phyloP scores from a whole-genome alignment of 2,113 vertebrate genomes.

The Petroica traversi region DNA sequence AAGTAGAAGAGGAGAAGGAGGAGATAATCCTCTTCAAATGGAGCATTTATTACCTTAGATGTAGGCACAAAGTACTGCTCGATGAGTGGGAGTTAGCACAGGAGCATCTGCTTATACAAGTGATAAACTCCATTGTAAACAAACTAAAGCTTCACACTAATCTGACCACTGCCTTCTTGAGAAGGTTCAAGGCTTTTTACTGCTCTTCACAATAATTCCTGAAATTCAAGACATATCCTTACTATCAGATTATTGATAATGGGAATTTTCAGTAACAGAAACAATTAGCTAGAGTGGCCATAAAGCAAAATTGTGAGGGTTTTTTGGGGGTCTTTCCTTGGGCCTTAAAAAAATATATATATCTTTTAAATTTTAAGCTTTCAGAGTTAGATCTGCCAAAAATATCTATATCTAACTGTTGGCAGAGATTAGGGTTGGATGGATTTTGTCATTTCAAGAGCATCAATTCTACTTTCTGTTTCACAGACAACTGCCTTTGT shows the following conservation, averaged over 20 bases:
- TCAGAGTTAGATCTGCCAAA: not conserved
- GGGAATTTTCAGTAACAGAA: not conserved
- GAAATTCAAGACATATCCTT: not conserved
- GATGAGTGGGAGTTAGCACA: not conserved
- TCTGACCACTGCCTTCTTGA: not conserved
- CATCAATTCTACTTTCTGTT: not conserved
- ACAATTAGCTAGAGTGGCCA: not conserved
- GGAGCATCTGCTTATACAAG: not conserved
- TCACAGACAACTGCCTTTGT: not conserved
- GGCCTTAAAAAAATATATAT: no score
- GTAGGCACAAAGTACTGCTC: not conserved
- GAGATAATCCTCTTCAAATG: slow-evolving; percentile 59
- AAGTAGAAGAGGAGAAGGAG: not conserved
- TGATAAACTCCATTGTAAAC: slow-evolving; percentile 28
- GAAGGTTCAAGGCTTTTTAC: not conserved
- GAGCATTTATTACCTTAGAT: slow-evolving; percentile 32
- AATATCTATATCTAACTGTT: not conserved
- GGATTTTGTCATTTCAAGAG: not conserved
- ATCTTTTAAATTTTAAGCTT: not conserved
- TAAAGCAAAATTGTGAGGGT: not conserved
- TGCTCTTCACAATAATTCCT: not conserved
- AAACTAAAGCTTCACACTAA: not conserved
- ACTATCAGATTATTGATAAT: not conserved
- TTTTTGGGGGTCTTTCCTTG: not conserved
- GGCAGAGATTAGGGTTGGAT: not conserved